A percentile compares a stretch with the other conserved stretches of the same genome.
These are phyloP conservation scores for Lasioglossum villosulum DNA, from an alignment of 2,888 invertebrate species.

Conservation along the genomic window DNA sequence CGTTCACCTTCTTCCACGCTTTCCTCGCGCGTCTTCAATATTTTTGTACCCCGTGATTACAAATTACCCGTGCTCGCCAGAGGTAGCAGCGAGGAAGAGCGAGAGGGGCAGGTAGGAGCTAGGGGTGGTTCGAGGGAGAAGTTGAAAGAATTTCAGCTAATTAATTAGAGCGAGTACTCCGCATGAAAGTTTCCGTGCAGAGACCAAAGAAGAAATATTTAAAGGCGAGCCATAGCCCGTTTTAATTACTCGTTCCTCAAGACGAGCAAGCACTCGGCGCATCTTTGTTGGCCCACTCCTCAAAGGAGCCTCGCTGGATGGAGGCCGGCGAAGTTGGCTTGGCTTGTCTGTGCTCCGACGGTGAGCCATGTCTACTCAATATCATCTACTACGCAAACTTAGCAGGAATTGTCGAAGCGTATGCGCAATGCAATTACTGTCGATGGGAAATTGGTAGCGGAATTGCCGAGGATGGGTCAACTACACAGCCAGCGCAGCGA, in stretches of 20 bases:
- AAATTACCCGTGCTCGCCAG: neutral
- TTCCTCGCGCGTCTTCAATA: neutral
- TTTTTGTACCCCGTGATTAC: neutral
- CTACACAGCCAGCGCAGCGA: slow-evolving; percentile 33
- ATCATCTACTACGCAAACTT: slow-evolving; percentile 55
- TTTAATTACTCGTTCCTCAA: slow-evolving; percentile 27
- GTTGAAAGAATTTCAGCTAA: slow-evolving; percentile 17
- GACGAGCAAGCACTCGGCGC: neutral
- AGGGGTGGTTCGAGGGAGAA: neutral
- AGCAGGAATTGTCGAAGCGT: slow-evolving; percentile 61
- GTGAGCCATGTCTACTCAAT: slow-evolving; percentile 28
- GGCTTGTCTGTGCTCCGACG: neutral
- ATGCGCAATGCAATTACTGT: slow-evolving; percentile 59
- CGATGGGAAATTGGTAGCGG: slow-evolving; percentile 57
- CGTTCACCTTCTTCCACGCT: neutral
- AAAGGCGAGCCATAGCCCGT: neutral
- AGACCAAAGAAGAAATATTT: slow-evolving; percentile 24
- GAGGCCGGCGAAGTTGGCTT: slow-evolving; percentile 1
- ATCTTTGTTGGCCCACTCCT: slow-evolving; percentile 20
- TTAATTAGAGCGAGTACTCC: slow-evolving; percentile 21
- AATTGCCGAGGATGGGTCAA: slow-evolving; percentile 50
- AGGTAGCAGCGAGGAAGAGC: neutral
- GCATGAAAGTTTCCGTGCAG: neutral
- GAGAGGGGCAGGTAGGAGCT: neutral
- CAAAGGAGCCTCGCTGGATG: neutral